Conservation (phyloP, 2,113 vertebrate species). For the Campylomormyrus numenius region DNA sequence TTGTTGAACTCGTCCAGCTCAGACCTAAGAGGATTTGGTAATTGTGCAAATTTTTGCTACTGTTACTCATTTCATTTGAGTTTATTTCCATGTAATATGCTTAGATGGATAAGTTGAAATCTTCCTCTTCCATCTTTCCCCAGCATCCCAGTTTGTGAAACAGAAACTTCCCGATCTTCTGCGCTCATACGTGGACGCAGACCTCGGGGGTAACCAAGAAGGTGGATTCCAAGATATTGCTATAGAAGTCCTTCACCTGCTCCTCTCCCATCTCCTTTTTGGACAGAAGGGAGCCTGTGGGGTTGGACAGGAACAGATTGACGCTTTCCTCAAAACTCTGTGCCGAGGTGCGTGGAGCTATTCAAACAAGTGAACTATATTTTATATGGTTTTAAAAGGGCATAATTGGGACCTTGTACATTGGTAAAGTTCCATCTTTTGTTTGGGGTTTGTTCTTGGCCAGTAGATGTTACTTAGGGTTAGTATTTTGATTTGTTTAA, state of each 20-base stretch:
- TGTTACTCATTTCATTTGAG: background rate
- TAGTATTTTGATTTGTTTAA: background rate
- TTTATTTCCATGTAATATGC: background rate
- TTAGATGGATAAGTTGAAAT: background rate
- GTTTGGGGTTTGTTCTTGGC: background rate
- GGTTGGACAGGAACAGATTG: slow-evolving; percentile 97
- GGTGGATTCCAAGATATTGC: slow-evolving; percentile 99
- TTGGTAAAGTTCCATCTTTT: background rate
- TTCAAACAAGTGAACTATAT: background rate
- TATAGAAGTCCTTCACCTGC: slow-evolving; percentile 98
- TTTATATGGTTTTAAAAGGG: background rate
- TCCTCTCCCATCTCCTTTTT: slow-evolving; percentile 98
- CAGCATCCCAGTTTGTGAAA: slow-evolving; percentile 93
- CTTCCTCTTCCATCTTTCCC: background rate
- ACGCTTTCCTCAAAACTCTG: slow-evolving; percentile 96
- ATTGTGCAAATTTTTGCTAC: slow-evolving; percentile 39
- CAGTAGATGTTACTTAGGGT: background rate
- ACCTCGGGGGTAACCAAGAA: slow-evolving; percentile 97
- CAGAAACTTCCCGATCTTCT: slow-evolving; percentile 98
- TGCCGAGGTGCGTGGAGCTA: slow-evolving; percentile 79
- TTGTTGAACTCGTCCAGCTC: slow-evolving; percentile 89
- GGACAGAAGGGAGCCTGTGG: slow-evolving; percentile 98
- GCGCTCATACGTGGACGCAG: slow-evolving; percentile 96
- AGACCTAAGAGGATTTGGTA: slow-evolving; percentile 95
- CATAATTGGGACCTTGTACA: background rate